phyloP scores from a whole-genome alignment of 2,888 invertebrate species.

The Heliconius cydno region DNA sequence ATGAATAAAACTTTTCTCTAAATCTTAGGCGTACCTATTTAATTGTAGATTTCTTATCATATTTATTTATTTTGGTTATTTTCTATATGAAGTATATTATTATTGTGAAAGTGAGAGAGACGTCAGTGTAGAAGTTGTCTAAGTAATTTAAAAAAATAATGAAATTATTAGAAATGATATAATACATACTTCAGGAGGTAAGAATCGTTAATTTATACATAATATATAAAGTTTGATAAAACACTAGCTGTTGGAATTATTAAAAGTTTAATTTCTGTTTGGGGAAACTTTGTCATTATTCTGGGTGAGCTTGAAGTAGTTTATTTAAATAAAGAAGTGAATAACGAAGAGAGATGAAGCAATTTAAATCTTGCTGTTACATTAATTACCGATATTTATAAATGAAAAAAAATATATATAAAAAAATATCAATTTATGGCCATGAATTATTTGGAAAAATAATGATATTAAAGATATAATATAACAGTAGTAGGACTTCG shows the following conservation, averaged over 20 bases:
- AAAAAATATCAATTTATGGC: neutral
- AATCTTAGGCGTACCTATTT: slow-evolving; percentile 1
- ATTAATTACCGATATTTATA: neutral
- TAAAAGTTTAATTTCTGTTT: too few relatives aligned
- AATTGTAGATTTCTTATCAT: too few relatives aligned
- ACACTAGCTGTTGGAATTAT: too few relatives aligned
- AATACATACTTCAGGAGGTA: too few relatives aligned
- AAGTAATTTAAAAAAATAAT: neutral
- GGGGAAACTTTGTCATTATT: too few relatives aligned
- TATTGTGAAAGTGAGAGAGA: neutral
- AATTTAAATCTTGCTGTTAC: too few relatives aligned
- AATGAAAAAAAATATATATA: neutral
- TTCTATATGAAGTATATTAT: neutral
- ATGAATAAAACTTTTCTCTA: neutral
- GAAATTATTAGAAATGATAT: neutral
- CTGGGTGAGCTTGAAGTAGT: too few relatives aligned
- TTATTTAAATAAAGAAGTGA: too few relatives aligned
- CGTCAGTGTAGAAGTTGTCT: neutral
- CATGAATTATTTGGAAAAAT: neutral
- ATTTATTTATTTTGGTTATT: too few relatives aligned
- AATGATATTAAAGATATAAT: neutral
- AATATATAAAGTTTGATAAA: too few relatives aligned
- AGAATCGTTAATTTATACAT: too few relatives aligned
- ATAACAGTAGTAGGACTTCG: neutral
- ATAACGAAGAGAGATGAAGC: too few relatives aligned